Conservation (phyloP, 2,888 invertebrate species). For the Drosophila anceps region DNA sequence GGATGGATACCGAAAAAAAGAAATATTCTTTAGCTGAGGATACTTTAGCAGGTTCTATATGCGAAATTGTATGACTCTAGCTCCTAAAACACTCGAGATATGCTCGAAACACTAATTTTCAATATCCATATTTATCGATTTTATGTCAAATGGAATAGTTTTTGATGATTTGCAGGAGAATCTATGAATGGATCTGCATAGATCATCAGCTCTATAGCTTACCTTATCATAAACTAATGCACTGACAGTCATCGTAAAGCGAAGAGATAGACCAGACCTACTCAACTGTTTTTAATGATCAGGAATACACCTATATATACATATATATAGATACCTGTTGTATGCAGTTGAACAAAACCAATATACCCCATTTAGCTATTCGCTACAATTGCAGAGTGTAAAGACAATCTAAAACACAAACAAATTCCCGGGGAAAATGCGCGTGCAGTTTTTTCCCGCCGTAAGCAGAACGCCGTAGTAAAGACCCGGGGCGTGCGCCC, state of each 20-base stretch:
- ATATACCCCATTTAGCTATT: not conserved
- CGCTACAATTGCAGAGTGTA: not conserved
- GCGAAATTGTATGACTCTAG: not conserved
- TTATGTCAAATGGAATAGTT: too few species aligned
- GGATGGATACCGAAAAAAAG: too few species aligned
- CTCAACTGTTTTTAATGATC: too few species aligned
- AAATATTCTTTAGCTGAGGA: not conserved
- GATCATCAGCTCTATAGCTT: not conserved
- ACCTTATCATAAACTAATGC: not conserved
- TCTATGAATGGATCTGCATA: not conserved
- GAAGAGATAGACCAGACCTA: too few species aligned
- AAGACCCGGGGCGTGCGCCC: slow-evolving; percentile 61
- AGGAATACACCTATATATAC: too few species aligned
- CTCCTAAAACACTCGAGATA: not conserved
- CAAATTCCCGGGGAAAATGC: slow-evolving; percentile 72
- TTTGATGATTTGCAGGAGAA: not conserved
- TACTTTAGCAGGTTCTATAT: not conserved
- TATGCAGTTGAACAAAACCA: too few species aligned
- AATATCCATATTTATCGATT: not conserved
- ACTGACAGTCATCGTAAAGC: not conserved
- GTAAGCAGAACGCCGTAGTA: slow-evolving; percentile 55
- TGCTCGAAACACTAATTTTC: not conserved
- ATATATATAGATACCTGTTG: not conserved
- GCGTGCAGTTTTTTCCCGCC: slow-evolving; percentile 73
- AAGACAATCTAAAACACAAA: slow-evolving; percentile 9